A percentile compares a stretch with the other conserved stretches of the same genome.
Conservation (phyloP, 64 coral and sea anemone genomes). For the Stichodactyla mertensii region DNA sequence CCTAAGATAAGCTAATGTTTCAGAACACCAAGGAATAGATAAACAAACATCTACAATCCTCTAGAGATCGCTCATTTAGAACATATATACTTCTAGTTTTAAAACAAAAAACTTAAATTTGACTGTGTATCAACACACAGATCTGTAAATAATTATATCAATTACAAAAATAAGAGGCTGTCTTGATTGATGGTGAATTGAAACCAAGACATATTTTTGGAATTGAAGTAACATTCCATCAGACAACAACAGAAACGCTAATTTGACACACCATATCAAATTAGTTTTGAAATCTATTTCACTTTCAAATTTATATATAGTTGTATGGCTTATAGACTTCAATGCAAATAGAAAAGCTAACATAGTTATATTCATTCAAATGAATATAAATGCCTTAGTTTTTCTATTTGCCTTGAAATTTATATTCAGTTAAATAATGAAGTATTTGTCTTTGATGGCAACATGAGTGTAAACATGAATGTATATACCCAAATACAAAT, state of each 20-base stretch:
- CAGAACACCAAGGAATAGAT: not conserved
- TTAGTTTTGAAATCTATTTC: not conserved
- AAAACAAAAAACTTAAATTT: not conserved
- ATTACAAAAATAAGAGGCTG: too few relatives aligned
- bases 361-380: too few relatives aligned
- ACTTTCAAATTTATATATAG: not conserved
- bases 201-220: not conserved
- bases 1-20: not conserved
- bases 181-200: too few relatives aligned
- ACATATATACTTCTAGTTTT: not conserved
- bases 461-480: too few relatives aligned
- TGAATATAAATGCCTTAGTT: too few relatives aligned
- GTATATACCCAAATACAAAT: too few relatives aligned
- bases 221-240: not conserved
- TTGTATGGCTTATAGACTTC: not conserved
- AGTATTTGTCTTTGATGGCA: too few relatives aligned
- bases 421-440: too few relatives aligned
- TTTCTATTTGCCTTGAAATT: too few relatives aligned
- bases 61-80: not conserved
- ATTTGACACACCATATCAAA: not conserved
- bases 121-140: too few relatives aligned
- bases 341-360: too few relatives aligned
- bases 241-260: not conserved
- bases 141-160: too few relatives aligned
- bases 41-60: not conserved